Percentiles rank a stretch among this genome's conserved stretches.
phyloP scores from a whole-genome alignment of 2,888 invertebrate genomes.

The Tachina grossa region DNA sequence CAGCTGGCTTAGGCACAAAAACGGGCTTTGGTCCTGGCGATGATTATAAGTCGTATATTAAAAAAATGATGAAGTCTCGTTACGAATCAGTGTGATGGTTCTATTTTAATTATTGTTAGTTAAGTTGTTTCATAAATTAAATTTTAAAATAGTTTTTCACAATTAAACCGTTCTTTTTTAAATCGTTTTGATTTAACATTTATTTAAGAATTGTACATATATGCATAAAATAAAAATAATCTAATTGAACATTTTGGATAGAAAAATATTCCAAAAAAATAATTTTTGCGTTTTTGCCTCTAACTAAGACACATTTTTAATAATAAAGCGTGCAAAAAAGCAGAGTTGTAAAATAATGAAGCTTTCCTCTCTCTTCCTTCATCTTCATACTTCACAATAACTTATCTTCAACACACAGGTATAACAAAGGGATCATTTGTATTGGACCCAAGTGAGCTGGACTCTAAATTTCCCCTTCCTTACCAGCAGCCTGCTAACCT shows the following conservation, averaged over 20 bases:
- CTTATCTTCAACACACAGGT: no score
- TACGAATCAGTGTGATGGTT: slow-evolving; percentile 80
- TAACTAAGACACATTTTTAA: no score
- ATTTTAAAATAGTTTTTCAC: slow-evolving; percentile 24
- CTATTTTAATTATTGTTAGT: slow-evolving; percentile 17
- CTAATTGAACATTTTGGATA: slow-evolving; percentile 49
- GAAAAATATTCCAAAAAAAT: neutral
- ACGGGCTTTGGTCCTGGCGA: slow-evolving; percentile 79
- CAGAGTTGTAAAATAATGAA: no score
- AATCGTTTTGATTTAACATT: slow-evolving; percentile 59
- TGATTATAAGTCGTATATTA: slow-evolving; percentile 83
- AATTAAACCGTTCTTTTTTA: slow-evolving; percentile 25
- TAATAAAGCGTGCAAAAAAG: no score
- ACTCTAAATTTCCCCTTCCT: no score
- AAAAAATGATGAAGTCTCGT: slow-evolving; percentile 83
- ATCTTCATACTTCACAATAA: no score
- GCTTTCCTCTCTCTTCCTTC: no score
- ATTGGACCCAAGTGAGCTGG: no score
- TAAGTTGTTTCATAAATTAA: slow-evolving; percentile 48
- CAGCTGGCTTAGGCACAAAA: slow-evolving; percentile 94
- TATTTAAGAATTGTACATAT: slow-evolving; percentile 52
- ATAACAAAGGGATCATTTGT: no score
- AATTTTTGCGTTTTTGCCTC: neutral
- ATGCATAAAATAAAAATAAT: slow-evolving; percentile 41
- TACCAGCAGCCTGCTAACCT: no score